Evolutionary conservation across 2,888 invertebrate species (phyloP).

Genomic region (Hartigia nigra): DNA sequence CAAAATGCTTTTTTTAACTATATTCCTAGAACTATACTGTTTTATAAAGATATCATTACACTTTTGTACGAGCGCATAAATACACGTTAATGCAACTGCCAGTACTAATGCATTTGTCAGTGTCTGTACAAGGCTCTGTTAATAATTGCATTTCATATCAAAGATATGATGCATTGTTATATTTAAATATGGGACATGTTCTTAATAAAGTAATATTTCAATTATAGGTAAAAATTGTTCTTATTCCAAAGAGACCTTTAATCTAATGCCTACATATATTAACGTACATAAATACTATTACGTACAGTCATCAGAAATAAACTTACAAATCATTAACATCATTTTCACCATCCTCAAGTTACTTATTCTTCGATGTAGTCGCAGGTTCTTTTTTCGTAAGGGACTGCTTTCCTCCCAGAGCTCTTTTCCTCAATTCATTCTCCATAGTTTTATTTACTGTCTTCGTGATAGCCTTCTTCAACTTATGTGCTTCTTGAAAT

Average conservation of each 20-base stretch:
- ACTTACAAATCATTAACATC: background rate
- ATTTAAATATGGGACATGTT: background rate
- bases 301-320: background rate
- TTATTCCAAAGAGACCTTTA: background rate
- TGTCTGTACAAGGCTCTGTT: background rate
- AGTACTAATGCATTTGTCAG: background rate
- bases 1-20: constrained; percentile 13
- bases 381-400: constrained; percentile 68
- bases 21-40: background rate
- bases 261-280: background rate
- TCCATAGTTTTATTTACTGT: constrained; percentile 79
- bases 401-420: constrained; percentile 67
- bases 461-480: constrained; percentile 76
- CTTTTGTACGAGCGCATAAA: background rate
- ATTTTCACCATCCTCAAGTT: background rate
- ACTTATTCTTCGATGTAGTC: constrained; percentile 19
- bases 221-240: background rate
- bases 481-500: constrained; percentile 71
- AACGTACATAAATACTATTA: background rate
- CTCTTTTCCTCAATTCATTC: constrained; percentile 73
- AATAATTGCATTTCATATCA: background rate
- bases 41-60: background rate
- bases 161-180: background rate
- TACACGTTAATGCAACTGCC: constrained; percentile 1
- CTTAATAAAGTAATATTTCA: background rate